Percentiles rank a stretch among this genome's conserved stretches.
These are phyloP conservation scores for Mastomys coucha DNA, from an alignment of 2,113 vertebrate species.

Conservation along the genomic window DNA sequence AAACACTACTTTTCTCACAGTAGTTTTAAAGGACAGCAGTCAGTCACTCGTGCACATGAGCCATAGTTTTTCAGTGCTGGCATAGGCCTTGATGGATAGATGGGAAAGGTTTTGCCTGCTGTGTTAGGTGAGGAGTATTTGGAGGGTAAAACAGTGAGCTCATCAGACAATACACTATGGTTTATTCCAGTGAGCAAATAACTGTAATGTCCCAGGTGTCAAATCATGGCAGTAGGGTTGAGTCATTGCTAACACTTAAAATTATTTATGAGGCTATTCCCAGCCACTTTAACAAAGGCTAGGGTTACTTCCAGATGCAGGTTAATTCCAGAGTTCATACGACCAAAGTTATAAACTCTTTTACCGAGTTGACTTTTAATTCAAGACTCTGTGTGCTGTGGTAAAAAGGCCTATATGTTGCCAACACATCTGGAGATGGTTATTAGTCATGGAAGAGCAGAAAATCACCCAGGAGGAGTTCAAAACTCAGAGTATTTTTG, in stretches of 20 bases:
- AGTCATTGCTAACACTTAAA: neutral
- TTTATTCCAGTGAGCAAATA: neutral
- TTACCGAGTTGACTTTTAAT: neutral
- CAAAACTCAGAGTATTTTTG: slow-evolving; percentile 1
- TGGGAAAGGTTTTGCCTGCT: neutral
- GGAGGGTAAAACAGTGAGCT: neutral
- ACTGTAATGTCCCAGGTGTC: fast-evolving
- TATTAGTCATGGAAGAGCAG: neutral
- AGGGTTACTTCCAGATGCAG: neutral
- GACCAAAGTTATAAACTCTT: neutral
- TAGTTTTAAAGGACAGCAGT: neutral
- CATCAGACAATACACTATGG: neutral
- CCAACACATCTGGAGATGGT: neutral
- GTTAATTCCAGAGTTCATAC: neutral
- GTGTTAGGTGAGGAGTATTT: neutral
- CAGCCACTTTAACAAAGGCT: neutral
- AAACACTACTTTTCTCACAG: neutral
- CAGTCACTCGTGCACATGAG: fast-evolving
- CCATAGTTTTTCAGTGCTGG: neutral
- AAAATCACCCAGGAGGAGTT: neutral
- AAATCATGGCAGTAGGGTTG: fast-evolving
- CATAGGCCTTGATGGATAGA: neutral
- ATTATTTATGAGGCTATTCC: neutral
- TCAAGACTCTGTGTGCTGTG: neutral
- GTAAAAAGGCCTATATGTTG: neutral